phyloP scores from a whole-genome alignment of 2,888 invertebrate species.

The Spisula subtruncata region DNA sequence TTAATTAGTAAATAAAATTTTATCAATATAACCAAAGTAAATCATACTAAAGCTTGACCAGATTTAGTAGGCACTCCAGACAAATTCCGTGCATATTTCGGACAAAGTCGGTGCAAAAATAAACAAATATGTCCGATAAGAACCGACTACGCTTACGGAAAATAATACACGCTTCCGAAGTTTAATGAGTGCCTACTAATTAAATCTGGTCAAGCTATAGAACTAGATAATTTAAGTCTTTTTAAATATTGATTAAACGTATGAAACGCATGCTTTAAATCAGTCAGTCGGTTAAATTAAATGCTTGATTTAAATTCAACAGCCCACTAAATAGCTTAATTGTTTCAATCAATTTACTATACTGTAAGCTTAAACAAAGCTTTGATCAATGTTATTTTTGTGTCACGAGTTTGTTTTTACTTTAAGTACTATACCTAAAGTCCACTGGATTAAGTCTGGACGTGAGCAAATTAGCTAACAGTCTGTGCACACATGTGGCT shows the following conservation, averaged over 20 bases:
- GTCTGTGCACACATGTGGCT: background rate
- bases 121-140: too few relatives aligned
- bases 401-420: conserved; percentile 1
- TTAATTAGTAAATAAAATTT: too few relatives aligned
- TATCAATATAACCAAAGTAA: too few relatives aligned
- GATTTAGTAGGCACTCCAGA: too few relatives aligned
- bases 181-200: too few relatives aligned
- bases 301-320: background rate
- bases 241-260: background rate
- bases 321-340: background rate
- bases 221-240: too few relatives aligned
- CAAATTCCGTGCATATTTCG: too few relatives aligned
- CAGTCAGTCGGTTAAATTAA: background rate
- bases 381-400: conserved; percentile 5
- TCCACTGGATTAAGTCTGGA: background rate
- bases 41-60: too few relatives aligned
- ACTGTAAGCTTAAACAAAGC: background rate
- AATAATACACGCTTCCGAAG: too few relatives aligned
- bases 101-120: too few relatives aligned
- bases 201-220: too few relatives aligned
- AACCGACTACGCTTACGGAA: too few relatives aligned
- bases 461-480: background rate
- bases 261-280: background rate
- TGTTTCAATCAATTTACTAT: conserved; percentile 15
- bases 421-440: background rate